phyloP scores from a whole-genome alignment of 2,888 invertebrate species.

The Meteorus cinctellus region DNA sequence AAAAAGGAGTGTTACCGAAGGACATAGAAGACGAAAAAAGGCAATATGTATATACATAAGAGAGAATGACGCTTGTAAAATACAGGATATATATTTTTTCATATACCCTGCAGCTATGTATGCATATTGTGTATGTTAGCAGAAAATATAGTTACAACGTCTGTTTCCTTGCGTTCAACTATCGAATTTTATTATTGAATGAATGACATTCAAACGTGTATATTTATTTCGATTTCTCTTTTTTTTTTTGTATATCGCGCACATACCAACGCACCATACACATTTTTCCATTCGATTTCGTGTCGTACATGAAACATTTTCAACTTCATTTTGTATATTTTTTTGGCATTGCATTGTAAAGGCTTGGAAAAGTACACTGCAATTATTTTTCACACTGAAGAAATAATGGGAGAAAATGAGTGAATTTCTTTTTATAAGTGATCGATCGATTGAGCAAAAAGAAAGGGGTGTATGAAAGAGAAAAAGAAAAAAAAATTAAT shows the following conservation, averaged over 20 bases:
- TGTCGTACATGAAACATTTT: background rate
- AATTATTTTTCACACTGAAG: too few species aligned
- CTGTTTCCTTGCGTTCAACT: background rate
- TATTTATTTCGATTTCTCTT: background rate
- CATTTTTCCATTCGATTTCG: background rate
- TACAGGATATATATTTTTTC: background rate
- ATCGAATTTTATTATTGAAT: constrained; percentile 8
- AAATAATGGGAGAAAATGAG: too few species aligned
- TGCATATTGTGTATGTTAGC: background rate
- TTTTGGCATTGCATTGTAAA: background rate
- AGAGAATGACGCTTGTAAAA: background rate
- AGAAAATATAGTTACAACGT: background rate
- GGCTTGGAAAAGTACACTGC: too few species aligned
- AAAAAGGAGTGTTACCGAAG: background rate
- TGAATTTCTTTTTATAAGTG: too few species aligned
- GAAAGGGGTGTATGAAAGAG: background rate
- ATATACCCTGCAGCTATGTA: background rate
- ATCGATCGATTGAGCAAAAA: background rate
- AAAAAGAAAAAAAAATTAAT: background rate
- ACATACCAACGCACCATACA: background rate
- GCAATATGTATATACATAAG: background rate
- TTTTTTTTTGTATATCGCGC: background rate
- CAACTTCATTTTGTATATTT: background rate
- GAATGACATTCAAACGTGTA: background rate
- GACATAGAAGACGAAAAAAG: background rate